Evolutionary conservation across 2,113 vertebrate genomes (phyloP), one percentile per base, ranked within the genome.

Genomic region (Galbula dea): DNA sequence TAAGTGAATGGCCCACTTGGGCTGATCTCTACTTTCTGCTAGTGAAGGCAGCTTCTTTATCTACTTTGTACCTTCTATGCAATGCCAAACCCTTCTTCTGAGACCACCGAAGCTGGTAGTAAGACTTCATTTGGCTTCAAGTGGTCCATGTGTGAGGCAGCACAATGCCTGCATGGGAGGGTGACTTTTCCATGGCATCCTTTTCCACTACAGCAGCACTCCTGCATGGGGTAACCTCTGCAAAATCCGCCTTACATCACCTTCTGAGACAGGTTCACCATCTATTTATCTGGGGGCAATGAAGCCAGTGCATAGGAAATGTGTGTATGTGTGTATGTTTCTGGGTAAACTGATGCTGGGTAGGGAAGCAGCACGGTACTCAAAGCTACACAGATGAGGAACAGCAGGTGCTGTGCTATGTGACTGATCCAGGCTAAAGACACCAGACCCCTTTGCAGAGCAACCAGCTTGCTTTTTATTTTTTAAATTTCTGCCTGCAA

Each of bases 1-100:
- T 32, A 26, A 91, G 39, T 88, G 96, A 97, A 97, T 97, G 96
- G 95, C 96, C 91, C 97, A 93, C 96, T 97, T 97, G 97, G 96
- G 96, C 90, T 97, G 94, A 88, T 97, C 86, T 88, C 96, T 90
- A 67, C 89, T 96, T 96, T 83, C 59, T 18, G 37, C 89, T 86
- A 48, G 80, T 96, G 89, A 95, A 85, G 63, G 91, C 86, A 37
- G 62, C 88, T 95, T 96, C 76, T 95, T 91, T 92, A 54, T 91
- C 82, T 96, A 57, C 54, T 88, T 95, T 81, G 62, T 94, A 76
- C 86, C 94, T 96, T 90, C 72, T 88, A 73, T 86, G 39, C 67
- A 67, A 26, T 69, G 30, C 22, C 9, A 12, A 92, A 63, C 68
- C 29, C 86, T 84, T 65, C 48, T 94, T 72, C 51, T 13, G n/a